phyloP scores from a whole-genome alignment of 2,888 invertebrate species.

The Oligia latruncula region DNA sequence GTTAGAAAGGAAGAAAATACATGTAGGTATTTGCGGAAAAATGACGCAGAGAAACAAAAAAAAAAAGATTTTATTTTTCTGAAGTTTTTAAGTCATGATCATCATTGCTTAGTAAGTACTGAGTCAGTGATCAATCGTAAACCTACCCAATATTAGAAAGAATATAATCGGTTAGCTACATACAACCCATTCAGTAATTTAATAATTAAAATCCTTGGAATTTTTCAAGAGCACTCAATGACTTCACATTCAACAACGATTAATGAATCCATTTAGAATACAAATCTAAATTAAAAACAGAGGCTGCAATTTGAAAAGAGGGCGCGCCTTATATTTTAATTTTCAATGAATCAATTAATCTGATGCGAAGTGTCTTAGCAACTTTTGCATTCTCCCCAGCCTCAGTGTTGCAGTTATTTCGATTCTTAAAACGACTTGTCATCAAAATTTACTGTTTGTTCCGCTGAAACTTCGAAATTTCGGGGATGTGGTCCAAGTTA shows the following conservation, averaged over 20 bases:
- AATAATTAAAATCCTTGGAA: not conserved
- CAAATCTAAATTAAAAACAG: conserved; percentile 43
- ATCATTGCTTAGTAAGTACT: not conserved
- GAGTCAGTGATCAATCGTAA: not conserved
- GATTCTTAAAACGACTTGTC: conserved; percentile 86
- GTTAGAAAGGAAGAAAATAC: too few species aligned
- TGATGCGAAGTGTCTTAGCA: conserved; percentile 65
- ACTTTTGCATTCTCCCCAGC: conserved; percentile 68
- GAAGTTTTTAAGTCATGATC: not conserved
- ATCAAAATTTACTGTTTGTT: conserved; percentile 84
- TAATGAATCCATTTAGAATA: conserved; percentile 27
- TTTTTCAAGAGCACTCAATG: conserved; percentile 9
- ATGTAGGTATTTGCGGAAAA: too few species aligned
- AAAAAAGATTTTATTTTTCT: not conserved
- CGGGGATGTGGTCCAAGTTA: conserved; percentile 58
- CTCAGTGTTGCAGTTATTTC: conserved; percentile 77
- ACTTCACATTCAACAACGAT: conserved; percentile 12
- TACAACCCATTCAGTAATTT: not conserved
- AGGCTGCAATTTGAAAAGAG: conserved; percentile 37
- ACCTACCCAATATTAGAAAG: not conserved
- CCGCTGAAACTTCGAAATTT: conserved; percentile 74
- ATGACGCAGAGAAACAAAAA: too few species aligned
- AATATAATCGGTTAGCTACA: not conserved
- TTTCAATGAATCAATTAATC: conserved; percentile 67
- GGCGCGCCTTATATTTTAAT: conserved; percentile 41